Evolutionary conservation across 2,113 vertebrate species (phyloP).

Genomic region (Elephantulus edwardii): DNA sequence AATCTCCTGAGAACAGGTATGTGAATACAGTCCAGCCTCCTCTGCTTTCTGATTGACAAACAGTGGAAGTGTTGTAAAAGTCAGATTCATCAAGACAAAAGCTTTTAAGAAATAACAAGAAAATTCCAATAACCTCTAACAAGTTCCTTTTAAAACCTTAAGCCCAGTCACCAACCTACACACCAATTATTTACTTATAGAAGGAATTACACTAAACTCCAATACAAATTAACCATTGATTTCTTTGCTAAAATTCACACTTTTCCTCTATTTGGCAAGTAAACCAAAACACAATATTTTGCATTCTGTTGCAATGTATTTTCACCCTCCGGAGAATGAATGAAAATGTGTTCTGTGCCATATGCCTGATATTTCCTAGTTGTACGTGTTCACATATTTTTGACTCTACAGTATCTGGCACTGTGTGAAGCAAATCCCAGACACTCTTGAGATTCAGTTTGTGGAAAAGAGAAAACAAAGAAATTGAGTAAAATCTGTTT

Average conservation of each 20-base stretch:
- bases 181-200: slow-evolving; percentile 53
- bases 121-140: neutral
- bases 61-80: neutral
- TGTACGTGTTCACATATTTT: slow-evolving; percentile 69
- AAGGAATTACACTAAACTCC: slow-evolving; percentile 41
- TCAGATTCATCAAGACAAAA: slow-evolving; percentile 16
- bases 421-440: slow-evolving; percentile 42
- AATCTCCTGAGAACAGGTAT: neutral
- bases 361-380: slow-evolving; percentile 76
- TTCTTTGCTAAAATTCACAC: slow-evolving; percentile 67
- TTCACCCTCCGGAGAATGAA: slow-evolving; percentile 64
- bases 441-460: slow-evolving; percentile 25
- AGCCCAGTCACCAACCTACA: neutral
- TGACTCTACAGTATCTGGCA: slow-evolving; percentile 64
- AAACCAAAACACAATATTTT: slow-evolving; percentile 77
- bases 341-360: slow-evolving; percentile 77
- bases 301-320: slow-evolving; percentile 71
- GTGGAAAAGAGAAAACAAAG: slow-evolving; percentile 60
- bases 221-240: slow-evolving; percentile 56
- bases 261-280: slow-evolving; percentile 71
- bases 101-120: neutral
- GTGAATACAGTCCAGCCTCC: neutral
- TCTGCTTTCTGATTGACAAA: neutral
- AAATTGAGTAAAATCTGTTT: slow-evolving; percentile 62
- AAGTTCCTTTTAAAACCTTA: slow-evolving; percentile 35